Base-by-base conservation (phyloP, 2,113 vertebrate genomes). In the Sus scrofa region DNA sequence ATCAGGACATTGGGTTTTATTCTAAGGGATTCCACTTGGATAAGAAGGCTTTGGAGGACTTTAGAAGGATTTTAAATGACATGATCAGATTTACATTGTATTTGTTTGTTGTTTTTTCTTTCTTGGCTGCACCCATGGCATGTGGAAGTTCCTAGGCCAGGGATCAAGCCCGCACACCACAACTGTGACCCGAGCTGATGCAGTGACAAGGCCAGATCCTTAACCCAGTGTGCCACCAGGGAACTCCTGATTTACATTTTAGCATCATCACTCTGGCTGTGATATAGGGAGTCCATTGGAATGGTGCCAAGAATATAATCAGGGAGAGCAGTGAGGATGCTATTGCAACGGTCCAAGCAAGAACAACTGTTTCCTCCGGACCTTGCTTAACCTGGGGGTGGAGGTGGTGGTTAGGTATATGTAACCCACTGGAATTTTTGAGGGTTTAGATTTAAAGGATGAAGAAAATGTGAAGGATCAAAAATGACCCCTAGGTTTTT, bases 61-160 rank as follows among this genome's bases (percentile, higher is more conserved):
- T 83, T 65, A 19, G 75, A 78, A 75, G 44, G n/a, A 82, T 71
- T 83, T 67, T 89, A 24, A 85, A 96, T 73, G 63, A 78, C 70
- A 54, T 54, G 12, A 27, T 44, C 16, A 85, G 14, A 96, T 50
- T 89, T 85, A n/a, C 34, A 9, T 60, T 87, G 81, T 81, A 86
- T 44, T 44, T 44, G 44, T 44, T 44, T 44, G 44, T 44, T 44
- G 4, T 4, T 44, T 44, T 44, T 44, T 44, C 44, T 44, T 44
- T 44, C 8, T 44, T 44, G 44, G 44, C 44, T 44, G 44, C 44
- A 44, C 44, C 44, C 44, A 44, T 44, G 44, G 44, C 44, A 44
- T 44, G 44, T 44, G 44, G 44, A 44, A 44, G 44, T 44, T 44
- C 44, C 44, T 44, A 44, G 44, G 44, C 44, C 44, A 44, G 44